Evolutionary conservation across 2,113 vertebrate genomes (phyloP), one percentile per base, ranked within the genome.

Genomic region (Myiagra hebetior): DNA sequence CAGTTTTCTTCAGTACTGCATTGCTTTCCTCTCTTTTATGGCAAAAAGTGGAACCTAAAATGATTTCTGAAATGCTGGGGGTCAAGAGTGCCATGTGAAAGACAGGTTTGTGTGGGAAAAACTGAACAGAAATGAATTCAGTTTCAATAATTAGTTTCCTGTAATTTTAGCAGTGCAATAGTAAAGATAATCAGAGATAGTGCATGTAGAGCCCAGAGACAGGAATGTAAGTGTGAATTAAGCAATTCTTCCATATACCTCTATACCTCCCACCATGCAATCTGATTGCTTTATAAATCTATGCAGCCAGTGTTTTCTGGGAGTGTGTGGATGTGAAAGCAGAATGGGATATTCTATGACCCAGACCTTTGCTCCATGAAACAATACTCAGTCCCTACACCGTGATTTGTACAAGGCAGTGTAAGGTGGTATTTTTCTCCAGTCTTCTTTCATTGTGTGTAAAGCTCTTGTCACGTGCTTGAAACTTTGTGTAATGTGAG

Each of bases 41-140:
- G 49, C 44, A 92, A 75, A 83, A 91, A 60, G n/a, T 84, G 13
- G 30, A 88, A 44, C 17, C 26, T 80, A 42, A 91, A 90, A 73
- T 88, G 3, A 41, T 84, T 93, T 88, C n/a, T 2, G 3, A 49
- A 68, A 42, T 77, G 49, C 47, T 85, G 30, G 19, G 46, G 55
- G 33, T 35, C 35, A 82, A 64, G 49, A 55, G 13, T 55, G 31
- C 24, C 10, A 2, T n/a, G n/a, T 46, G n/a, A 74, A 56, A 76
- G 28, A 26, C 27, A 84, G 12, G 30, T 65, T 85, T 81, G 30
- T 8, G 28, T 46, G 39, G 13, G 26, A 44, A 44, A 84, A 67
- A 63, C 21, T 56, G 18, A 62, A 42, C n/a, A 74, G 56, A 56
- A 63, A 60, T 55, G 0, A 55, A 63, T 72, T 67, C 17, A 3